Conservation (phyloP, 2,113 vertebrate species). For the Coreoperca whiteheadi region DNA sequence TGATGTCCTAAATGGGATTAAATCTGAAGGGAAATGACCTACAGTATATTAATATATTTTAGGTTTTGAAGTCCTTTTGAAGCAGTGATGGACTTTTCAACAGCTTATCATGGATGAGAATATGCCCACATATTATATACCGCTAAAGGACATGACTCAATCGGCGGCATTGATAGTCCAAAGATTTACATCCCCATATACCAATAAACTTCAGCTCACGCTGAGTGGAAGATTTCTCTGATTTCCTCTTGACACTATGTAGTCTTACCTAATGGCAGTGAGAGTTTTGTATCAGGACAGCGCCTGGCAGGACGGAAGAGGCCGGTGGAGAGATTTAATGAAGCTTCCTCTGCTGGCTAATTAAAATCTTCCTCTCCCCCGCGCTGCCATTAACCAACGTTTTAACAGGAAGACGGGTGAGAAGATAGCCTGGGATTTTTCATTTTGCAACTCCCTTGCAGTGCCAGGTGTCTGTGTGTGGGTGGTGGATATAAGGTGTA, state of each 20-base stretch:
- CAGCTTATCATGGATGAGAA: neutral
- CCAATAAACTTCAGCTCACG: slow-evolving; percentile 46
- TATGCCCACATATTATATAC: neutral
- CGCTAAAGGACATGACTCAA: neutral
- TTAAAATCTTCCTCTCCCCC: slow-evolving; percentile 73
- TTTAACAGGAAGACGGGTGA: slow-evolving; percentile 52
- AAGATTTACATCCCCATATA: slow-evolving; percentile 21
- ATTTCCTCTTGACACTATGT: slow-evolving; percentile 35
- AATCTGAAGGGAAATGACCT: neutral
- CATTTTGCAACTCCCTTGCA: slow-evolving; percentile 44
- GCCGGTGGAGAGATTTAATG: slow-evolving; percentile 73
- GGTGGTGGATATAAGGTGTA: slow-evolving; percentile 17
- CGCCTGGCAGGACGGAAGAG: slow-evolving; percentile 62
- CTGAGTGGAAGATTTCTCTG: slow-evolving; percentile 48
- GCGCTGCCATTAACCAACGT: slow-evolving; percentile 67
- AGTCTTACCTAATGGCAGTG: slow-evolving; percentile 56
- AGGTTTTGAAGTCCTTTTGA: neutral
- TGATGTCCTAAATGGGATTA: neutral
- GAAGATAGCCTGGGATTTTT: slow-evolving; percentile 50
- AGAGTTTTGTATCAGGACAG: slow-evolving; percentile 59
- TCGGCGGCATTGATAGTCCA: neutral
- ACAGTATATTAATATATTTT: neutral
- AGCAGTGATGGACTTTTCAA: neutral
- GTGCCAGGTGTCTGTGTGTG: slow-evolving; percentile 36
- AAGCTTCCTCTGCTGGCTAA: slow-evolving; percentile 74